Evolutionary conservation across 2,113 vertebrate genomes (phyloP).

Genomic region (Colistium nudipinnis): DNA sequence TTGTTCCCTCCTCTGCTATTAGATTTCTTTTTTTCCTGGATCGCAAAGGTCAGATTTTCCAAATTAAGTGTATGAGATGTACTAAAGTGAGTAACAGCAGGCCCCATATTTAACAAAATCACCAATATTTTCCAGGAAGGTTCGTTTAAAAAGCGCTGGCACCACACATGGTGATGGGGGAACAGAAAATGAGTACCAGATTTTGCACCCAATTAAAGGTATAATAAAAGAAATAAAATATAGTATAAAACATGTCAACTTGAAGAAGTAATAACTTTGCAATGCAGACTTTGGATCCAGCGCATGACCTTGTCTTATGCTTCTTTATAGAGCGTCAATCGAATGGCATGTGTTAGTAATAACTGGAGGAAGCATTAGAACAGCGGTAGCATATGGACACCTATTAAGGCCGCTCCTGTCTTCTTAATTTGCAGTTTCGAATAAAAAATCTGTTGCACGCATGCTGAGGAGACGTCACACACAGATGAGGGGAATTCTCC

Average conservation of each 20-base stretch:
- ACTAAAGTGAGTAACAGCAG: constrained; percentile 54
- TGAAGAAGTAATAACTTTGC: constrained; percentile 45
- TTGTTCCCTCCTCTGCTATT: neutral
- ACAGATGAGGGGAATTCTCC: constrained; percentile 30
- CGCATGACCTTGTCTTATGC: constrained; percentile 25
- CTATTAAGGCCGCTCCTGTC: neutral
- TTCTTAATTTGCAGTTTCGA: constrained; percentile 10
- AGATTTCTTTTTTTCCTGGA: constrained; percentile 21
- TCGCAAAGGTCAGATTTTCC: constrained; percentile 57
- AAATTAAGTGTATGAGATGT: constrained; percentile 50
- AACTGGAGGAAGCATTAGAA: neutral
- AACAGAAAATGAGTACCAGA: constrained; percentile 74
- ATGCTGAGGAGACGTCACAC: neutral
- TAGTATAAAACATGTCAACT: constrained; percentile 44
- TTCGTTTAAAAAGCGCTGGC: constrained; percentile 63
- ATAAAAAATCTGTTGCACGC: constrained; percentile 15
- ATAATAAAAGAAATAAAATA: constrained; percentile 57
- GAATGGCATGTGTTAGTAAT: constrained; percentile 9
- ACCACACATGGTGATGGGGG: constrained; percentile 40
- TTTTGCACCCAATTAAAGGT: constrained; percentile 70
- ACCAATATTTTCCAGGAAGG: constrained; percentile 66
- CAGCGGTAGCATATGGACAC: constrained; percentile 8
- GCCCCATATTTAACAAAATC: constrained; percentile 61
- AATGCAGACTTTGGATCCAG: constrained; percentile 38
- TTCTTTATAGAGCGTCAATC: constrained; percentile 31